Evolutionary conservation across 2,888 invertebrate genomes (phyloP), one percentile per base, ranked within the genome.

Genomic region (Noctuana brunneofusca): DNA sequence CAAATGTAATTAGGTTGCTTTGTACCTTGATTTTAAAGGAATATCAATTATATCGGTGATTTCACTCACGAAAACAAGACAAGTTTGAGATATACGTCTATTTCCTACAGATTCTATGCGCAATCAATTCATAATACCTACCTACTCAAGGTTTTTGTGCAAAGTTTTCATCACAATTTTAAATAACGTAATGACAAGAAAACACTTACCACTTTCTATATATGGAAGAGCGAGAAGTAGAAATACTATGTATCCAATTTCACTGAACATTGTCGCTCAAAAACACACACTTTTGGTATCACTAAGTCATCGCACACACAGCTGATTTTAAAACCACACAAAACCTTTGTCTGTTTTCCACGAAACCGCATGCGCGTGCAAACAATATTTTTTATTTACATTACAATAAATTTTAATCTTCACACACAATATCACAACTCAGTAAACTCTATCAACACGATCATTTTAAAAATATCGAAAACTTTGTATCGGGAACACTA

Each of bases 151-250:
- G 54, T 38, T 54, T 54, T 54, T 48, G 22, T 38, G 53, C 59
- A 20, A 53, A 58, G 54, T 58, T 54, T 43, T 43, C 18, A 27
- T 24, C 30, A 43, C 35, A 38, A 32, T 35, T 35, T 48, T 63
- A 64, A 58, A 30, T 64, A 65, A 57, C 35, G 16, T 58, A 27
- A 64, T 50, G 50, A 65, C 43, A 63, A 60, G 41, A 56, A 41
- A 54, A 65, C 63, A 93, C 94, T 94, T 80, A 95, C 95, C 94
- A 89, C 94, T 94, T 89, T 94, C 94, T 82, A 94, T 94, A 86
- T 93, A 93, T 75, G 94, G 94, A 80, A 94, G 92, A 81, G 94
- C 92, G 80, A 94, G 92, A 81, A 95, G 92, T 86, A 94, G 90
- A 89, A 94, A 94, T 80, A 93, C 90, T 86, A 93, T 93, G 88